These are phyloP conservation scores for Ataeniobius toweri DNA, from an alignment of 2,797 vertebrate genomes.

Conservation along the genomic window DNA sequence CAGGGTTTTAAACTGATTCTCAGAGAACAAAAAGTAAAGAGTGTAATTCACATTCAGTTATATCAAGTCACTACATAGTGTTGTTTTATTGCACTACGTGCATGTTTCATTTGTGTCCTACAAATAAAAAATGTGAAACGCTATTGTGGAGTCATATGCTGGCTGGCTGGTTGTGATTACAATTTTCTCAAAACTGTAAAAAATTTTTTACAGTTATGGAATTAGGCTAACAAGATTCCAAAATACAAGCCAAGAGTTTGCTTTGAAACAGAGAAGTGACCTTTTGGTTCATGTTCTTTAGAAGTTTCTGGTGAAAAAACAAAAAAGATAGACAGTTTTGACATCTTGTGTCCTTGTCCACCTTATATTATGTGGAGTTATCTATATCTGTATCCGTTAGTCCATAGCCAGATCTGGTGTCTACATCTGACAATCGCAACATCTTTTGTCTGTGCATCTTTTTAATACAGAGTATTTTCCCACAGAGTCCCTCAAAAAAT, in stretches of 20 bases:
- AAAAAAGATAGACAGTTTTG: neutral
- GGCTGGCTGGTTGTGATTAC: neutral
- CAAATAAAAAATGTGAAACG: neutral
- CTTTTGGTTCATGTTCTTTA: neutral
- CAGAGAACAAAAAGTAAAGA: neutral
- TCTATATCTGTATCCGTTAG: neutral
- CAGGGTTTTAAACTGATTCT: constrained; percentile 12
- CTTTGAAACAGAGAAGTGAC: neutral
- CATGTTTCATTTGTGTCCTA: neutral
- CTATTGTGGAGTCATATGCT: neutral
- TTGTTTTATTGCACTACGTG: neutral
- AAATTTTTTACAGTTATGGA: no score
- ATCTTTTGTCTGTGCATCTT: neutral
- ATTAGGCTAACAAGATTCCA: neutral
- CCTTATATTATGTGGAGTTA: neutral
- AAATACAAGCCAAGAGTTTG: neutral
- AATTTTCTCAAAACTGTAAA: neutral
- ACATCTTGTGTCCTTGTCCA: neutral
- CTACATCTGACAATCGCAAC: neutral
- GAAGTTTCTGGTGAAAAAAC: no score
- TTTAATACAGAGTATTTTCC: neutral
- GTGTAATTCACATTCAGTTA: constrained; percentile 1
- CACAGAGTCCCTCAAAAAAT: neutral
- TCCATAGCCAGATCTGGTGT: neutral
- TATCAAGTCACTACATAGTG: neutral